Evolutionary conservation across 2,888 invertebrate genomes (phyloP), one percentile per base, ranked within the genome.

Genomic region (Monoplex corrugatus): DNA sequence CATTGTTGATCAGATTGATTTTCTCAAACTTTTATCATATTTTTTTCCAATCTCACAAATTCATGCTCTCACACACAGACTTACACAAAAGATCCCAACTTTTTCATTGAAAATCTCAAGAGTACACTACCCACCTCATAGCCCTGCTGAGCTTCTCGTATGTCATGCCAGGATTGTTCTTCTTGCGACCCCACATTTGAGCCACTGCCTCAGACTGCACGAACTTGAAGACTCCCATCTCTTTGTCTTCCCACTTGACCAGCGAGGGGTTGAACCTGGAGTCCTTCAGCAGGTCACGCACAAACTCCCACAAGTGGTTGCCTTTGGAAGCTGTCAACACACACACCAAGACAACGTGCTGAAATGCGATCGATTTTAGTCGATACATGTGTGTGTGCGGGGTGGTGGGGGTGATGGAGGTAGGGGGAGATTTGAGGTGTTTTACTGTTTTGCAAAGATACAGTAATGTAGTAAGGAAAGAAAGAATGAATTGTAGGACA

Each of bases 111-210:
- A n/a, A n/a, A n/a, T n/a, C n/a, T n/a, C n/a, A n/a, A n/a, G n/a
- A n/a, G n/a, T n/a, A n/a, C n/a, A n/a, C n/a, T n/a, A n/a, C n/a
- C n/a, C 95, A 97, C 97, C 98, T 97, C 98, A 98, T 98, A 38
- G 98, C 98, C 91, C 98, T 96, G 96, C 98, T 98, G 93, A 98
- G 97, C 96, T 98, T 98, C 96, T 98, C 98, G 95, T 98, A 98
- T 80, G 98, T 98, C 98, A 98, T 98, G 95, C 97, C 97, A 83
- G 97, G 97, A 95, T 98, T 98, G 95, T 98, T 97, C 95, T 98
- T 98, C 95, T 98, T 96, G 90, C 97, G 97, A 3, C 98, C 98
- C 98, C 98, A 98, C 89, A 98, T 97, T 94, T 98, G 97, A 0
- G 98, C 98, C 13, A 98, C 98, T 94, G 98, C 97, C 94, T 98